Conservation (phyloP, 2,797 vertebrate genomes). For the Onychomys torridus region DNA sequence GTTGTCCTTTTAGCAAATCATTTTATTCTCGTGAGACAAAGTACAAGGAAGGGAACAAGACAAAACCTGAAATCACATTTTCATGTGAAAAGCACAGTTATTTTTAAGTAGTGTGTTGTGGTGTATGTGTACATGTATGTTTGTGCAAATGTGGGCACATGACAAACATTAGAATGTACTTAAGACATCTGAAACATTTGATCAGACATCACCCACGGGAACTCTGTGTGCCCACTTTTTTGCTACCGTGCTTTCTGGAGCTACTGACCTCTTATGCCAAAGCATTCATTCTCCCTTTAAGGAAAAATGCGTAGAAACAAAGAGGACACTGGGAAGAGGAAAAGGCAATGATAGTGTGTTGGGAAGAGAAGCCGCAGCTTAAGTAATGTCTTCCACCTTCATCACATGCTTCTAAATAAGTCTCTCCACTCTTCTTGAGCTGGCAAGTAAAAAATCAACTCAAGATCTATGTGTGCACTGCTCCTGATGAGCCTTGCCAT, state of each 20-base stretch:
- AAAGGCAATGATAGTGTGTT: neutral
- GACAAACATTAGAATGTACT: neutral
- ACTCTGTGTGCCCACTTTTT: neutral
- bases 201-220: neutral
- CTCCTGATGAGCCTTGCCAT: conserved; percentile 54
- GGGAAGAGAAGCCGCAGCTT: conserved; percentile 8
- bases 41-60: neutral
- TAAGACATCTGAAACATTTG: conserved; percentile 5
- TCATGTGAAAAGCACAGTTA: conserved; percentile 6
- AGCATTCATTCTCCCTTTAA: neutral
- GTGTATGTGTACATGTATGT: neutral
- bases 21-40: neutral
- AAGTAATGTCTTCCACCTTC: conserved; percentile 41
- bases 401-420: conserved; percentile 67
- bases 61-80: neutral
- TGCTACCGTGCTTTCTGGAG: neutral
- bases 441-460: conserved; percentile 75
- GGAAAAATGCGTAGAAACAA: conserved; percentile 55
- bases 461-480: conserved; percentile 61
- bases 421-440: conserved; percentile 68
- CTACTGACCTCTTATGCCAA: neutral
- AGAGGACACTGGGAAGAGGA: neutral
- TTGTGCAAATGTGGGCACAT: neutral
- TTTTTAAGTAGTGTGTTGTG: neutral
- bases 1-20: neutral